Base-by-base conservation (phyloP, 2,888 invertebrate species). In the Tholera decimalis region DNA sequence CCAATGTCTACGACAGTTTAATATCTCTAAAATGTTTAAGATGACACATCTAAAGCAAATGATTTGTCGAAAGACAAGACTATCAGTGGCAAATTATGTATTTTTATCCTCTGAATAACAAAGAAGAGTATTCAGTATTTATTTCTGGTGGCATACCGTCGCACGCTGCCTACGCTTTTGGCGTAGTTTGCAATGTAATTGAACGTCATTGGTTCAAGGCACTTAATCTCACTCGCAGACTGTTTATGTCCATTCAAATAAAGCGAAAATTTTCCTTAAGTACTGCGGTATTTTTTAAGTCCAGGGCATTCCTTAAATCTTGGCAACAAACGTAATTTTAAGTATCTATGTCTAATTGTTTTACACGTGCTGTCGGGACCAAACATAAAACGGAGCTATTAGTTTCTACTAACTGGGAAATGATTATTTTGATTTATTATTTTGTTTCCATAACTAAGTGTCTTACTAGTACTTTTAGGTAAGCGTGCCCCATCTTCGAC, bases 141-240 rank as follows among this genome's bases (percentile, higher is more conserved):
- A 82, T 82, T 80, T 79, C 76, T 59, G 59, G 72, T 60, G 11
- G 43, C 80, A 73, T 70, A 60, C 59, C 74, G 53, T 50, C 65
- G 70, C 55, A 61, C 53, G 53, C 66, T 39, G 51, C 83, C 82
- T 76, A 82, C 82, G 79, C 83, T 70, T 74, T 78, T 83, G 79
- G 81, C 83, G 71, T 76, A 59, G 53, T 39, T 28, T 78, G 73
- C 65, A 41, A 28, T 63, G 56, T 62, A 77, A 73, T 73, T 73
- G 56, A 46, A 68, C 77, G 65, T 82, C 72, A 74, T 61, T 69
- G 44, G 49, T 64, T 47, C n/a, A 47, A 54, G 30, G 51, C 39
- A 59, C n/a, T 68, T 51, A 24, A 50, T 73, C 55, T 56, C 47
- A 69, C 41, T 76, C 57, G 49, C 28, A 13, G 11, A 63, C 47